Evolutionary conservation across 2,797 vertebrate genomes (phyloP).

Genomic region (Paguma larvata): DNA sequence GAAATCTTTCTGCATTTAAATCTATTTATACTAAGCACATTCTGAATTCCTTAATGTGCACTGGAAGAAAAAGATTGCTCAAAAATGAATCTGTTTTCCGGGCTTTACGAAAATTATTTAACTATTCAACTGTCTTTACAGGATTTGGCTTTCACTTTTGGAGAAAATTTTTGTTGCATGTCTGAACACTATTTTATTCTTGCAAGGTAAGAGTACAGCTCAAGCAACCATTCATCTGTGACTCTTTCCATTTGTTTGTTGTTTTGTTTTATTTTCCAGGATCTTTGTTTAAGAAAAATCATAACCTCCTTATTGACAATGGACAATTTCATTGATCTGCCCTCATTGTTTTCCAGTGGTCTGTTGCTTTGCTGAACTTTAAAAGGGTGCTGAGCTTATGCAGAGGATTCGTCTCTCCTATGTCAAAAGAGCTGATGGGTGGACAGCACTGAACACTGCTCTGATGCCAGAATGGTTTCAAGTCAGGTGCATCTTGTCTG

Average conservation of each 20-base stretch:
- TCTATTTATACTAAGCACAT: slow-evolving; percentile 68
- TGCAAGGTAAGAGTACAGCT: background rate
- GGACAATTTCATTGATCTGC: background rate
- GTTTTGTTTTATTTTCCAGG: background rate
- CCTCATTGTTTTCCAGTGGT: background rate
- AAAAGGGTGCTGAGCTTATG: background rate
- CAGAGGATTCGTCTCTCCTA: background rate
- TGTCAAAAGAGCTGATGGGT: background rate
- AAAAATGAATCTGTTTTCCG: slow-evolving; percentile 60
- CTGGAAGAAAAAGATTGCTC: slow-evolving; percentile 31
- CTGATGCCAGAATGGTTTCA: slow-evolving; percentile 9
- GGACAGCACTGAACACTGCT: background rate
- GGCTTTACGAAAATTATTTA: slow-evolving; percentile 56
- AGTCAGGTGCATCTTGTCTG: background rate
- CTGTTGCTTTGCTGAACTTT: background rate
- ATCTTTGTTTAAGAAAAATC: slow-evolving; percentile 21
- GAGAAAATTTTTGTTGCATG: slow-evolving; percentile 20
- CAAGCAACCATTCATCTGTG: background rate
- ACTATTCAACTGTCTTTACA: slow-evolving; percentile 48
- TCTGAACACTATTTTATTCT: slow-evolving; percentile 25
- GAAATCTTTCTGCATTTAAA: slow-evolving; percentile 73
- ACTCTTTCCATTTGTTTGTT: slow-evolving; percentile 2
- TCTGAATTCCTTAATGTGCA: slow-evolving; percentile 63
- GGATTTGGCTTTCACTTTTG: slow-evolving; percentile 64
- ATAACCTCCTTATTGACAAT: background rate